phyloP scores from a whole-genome alignment of 1,140 invertebrate genomes.

The Ostrea denselamellosa region DNA sequence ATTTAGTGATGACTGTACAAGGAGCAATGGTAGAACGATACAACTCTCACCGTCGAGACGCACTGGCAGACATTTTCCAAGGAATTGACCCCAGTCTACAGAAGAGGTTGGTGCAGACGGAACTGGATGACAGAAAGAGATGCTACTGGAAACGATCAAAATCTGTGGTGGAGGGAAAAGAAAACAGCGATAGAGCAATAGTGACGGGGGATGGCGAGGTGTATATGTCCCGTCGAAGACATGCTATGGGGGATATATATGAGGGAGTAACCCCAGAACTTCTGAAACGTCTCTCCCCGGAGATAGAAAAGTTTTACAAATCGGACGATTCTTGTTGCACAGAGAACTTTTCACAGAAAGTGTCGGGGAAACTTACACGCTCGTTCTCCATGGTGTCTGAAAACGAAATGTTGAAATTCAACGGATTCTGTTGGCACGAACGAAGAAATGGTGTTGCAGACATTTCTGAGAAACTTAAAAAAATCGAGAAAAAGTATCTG shows the following conservation, averaged over 20 bases:
- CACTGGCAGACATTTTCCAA: slow-evolving; percentile 1
- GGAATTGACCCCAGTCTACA: neutral
- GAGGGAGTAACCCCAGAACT: slow-evolving; percentile 19
- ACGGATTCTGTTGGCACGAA: slow-evolving; percentile 12
- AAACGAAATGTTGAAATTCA: slow-evolving; percentile 26
- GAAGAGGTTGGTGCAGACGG: neutral
- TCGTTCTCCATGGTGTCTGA: slow-evolving; percentile 13
- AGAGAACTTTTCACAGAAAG: neutral
- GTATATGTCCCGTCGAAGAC: neutral
- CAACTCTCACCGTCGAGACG: neutral
- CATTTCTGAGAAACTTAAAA: slow-evolving; percentile 13
- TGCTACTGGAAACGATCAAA: neutral
- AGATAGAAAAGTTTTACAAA: neutral
- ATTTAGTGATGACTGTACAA: neutral
- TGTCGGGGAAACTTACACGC: neutral
- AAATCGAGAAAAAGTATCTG: slow-evolving; percentile 2
- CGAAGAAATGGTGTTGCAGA: slow-evolving; percentile 22
- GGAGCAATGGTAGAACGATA: neutral
- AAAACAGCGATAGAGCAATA: neutral
- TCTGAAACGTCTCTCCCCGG: slow-evolving; percentile 7
- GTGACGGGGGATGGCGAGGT: neutral
- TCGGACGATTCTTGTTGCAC: neutral
- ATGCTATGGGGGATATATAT: slow-evolving; percentile 38
- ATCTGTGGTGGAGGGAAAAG: neutral
- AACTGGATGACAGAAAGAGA: neutral